Evolutionary conservation across 2,888 invertebrate species (phyloP).

Genomic region (Drosophila histrio): DNA sequence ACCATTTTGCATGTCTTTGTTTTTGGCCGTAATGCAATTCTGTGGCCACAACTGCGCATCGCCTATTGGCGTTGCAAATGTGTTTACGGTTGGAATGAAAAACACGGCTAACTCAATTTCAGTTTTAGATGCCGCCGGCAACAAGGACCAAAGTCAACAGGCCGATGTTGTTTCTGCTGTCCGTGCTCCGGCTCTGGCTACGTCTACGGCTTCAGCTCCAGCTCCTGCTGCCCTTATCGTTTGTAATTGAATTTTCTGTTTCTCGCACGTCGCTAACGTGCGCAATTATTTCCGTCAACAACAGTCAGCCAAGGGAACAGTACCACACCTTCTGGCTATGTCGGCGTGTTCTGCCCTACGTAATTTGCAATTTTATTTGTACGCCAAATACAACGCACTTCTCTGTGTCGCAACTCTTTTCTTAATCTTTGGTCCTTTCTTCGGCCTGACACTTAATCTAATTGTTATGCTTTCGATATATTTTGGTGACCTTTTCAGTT

Average conservation of each 20-base stretch:
- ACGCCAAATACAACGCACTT: slow-evolving; percentile 13
- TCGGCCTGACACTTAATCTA: slow-evolving; percentile 33
- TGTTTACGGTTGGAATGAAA: slow-evolving; percentile 40
- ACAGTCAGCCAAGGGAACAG: slow-evolving; percentile 28
- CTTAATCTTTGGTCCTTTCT: slow-evolving; percentile 4
- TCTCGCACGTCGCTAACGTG: slow-evolving; percentile 57
- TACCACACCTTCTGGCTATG: slow-evolving; percentile 38
- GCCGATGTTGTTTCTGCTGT: not conserved
- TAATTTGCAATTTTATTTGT: slow-evolving; percentile 38
- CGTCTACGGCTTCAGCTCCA: not conserved
- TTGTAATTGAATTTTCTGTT: slow-evolving; percentile 62
- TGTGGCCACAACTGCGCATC: slow-evolving; percentile 44
- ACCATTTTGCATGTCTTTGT: slow-evolving; percentile 21
- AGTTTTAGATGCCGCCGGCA: slow-evolving; percentile 30
- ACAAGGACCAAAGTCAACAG: slow-evolving; percentile 14
- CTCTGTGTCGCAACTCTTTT: slow-evolving; percentile 12
- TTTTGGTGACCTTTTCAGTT: slow-evolving; percentile 34
- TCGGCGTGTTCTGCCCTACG: not conserved
- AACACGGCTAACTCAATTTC: slow-evolving; percentile 49
- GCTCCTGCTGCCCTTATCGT: slow-evolving; percentile 21
- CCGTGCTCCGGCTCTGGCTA: not conserved
- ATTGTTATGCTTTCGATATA: slow-evolving; percentile 46
- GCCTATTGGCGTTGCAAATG: slow-evolving; percentile 43
- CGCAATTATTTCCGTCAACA: slow-evolving; percentile 75
- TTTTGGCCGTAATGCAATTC: slow-evolving; percentile 45